Evolutionary conservation across 2,113 vertebrate species (phyloP), one percentile per base, ranked within the genome.

Genomic region (Procavia capensis): DNA sequence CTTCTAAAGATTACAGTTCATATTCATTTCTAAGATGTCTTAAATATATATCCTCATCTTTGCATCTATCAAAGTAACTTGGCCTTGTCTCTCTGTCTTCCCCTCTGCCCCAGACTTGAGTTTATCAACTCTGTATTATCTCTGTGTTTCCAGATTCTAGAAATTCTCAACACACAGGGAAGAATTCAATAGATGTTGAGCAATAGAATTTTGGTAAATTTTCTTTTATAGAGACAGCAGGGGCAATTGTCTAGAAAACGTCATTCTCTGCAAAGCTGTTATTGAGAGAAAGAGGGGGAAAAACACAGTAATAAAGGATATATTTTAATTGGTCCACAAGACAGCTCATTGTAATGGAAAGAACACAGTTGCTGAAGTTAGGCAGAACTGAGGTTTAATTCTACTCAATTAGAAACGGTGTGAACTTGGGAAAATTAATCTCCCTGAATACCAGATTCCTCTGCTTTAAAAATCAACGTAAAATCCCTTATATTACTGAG

Each of bases 201-300:
- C 43, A n/a, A 68, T 6, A 85, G 14, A 57, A 70, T 76, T 85
- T 57, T 24, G 27, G 81, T 54, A 68, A 0, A 36, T 6, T 31
- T 41, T 75, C n/a, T 41, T 75, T 57, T 81, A 50, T 39, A 91
- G 80, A 93, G 9, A 61, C 5, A 79, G 27, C 14, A 27, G 61
- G 24, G 27, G 24, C 17, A 93, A 91, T 50, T 88, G 39, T 88
- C 29, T 43, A 91, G 39, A 93, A 85, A 93, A 57, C 57, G 76
- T 95, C 9, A 75, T 93, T 91, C 36, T 63, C 34, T 16, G 34
- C 59, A 76, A 82, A 92, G 24, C 45, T 92, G 29, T 81, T 85
- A 80, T 43, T 50, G 27, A 47, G 7, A 86, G 61, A 11, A n/a
- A n/a, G 36, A 45, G 47, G 45, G 79, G 50, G 11, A 3, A 54